Evolutionary conservation across 2,797 vertebrate genomes (phyloP).

Genomic region (Myripristis murdjan): DNA sequence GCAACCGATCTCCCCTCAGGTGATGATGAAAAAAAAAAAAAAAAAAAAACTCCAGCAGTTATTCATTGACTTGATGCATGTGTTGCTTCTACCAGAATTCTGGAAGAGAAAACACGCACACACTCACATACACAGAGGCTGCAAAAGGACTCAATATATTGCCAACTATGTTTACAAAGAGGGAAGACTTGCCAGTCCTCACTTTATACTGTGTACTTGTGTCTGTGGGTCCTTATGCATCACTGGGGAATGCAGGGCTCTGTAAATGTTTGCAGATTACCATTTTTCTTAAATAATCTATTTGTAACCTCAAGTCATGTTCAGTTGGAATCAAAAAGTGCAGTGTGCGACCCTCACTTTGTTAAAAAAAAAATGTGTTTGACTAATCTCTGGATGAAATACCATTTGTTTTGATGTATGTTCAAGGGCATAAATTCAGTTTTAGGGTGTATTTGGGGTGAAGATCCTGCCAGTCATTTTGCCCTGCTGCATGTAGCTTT

Average conservation of each 20-base stretch:
- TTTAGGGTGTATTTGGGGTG: neutral
- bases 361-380: conserved; percentile 73
- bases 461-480: conserved; percentile 18
- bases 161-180: conserved; percentile 73
- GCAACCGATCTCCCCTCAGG: conserved; percentile 77
- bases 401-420: conserved; percentile 51
- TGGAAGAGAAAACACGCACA: conserved; percentile 35
- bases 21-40: conserved; percentile 60
- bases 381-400: conserved; percentile 49
- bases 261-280: conserved; percentile 92
- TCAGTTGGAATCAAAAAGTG: conserved; percentile 77
- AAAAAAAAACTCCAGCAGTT: conserved; percentile 40
- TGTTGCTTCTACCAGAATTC: conserved; percentile 22
- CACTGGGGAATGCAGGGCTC: conserved; percentile 79
- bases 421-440: conserved; percentile 12
- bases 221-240: conserved; percentile 74
- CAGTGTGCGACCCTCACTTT: conserved; percentile 59
- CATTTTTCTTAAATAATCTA: conserved; percentile 85
- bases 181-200: conserved; percentile 65
- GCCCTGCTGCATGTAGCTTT: neutral
- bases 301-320: conserved; percentile 80
- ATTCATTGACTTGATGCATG: conserved; percentile 36
- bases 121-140: conserved; percentile 41
- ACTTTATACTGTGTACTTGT: conserved; percentile 42
- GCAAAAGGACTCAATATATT: conserved; percentile 15